Evolutionary conservation across 1,140 invertebrate species (phyloP).

Genomic region (Brachionus asplanchnoidis): DNA sequence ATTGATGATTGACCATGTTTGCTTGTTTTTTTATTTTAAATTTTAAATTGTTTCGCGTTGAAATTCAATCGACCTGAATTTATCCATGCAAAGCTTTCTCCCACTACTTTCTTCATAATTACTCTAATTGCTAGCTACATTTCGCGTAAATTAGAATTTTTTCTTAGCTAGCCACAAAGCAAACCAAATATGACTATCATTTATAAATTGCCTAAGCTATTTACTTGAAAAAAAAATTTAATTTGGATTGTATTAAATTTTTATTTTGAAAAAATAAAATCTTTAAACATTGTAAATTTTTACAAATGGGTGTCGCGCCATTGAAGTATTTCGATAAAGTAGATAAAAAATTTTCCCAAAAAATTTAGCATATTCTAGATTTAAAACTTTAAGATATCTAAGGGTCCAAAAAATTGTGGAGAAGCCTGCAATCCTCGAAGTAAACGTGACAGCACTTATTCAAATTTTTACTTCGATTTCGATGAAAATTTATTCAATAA

Average conservation of each 20-base stretch:
- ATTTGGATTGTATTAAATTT: neutral
- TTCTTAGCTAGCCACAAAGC: neutral
- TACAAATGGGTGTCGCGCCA: slow-evolving; percentile 26
- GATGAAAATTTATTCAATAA: slow-evolving; percentile 13
- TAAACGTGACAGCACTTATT: slow-evolving; percentile 9
- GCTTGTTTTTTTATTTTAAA: neutral
- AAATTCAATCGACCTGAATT: slow-evolving; percentile 13
- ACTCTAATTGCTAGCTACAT: neutral
- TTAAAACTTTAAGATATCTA: neutral
- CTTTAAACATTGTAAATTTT: neutral
- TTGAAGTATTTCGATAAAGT: slow-evolving; percentile 32
- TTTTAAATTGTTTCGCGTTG: neutral
- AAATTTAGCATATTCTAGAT: neutral
- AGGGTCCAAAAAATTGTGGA: neutral
- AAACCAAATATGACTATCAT: slow-evolving; percentile 2
- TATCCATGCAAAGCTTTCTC: slow-evolving; percentile 36
- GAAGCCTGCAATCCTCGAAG: neutral
- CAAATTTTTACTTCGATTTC: slow-evolving; percentile 13
- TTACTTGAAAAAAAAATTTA: neutral
- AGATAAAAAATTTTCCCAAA: neutral
- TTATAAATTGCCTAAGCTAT: neutral
- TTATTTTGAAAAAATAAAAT: neutral
- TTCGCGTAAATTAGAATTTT: neutral
- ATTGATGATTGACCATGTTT: slow-evolving; percentile 7
- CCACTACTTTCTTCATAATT: neutral